Conservation (phyloP, 2,888 invertebrate species). For the Eustalomyia histrio region DNA sequence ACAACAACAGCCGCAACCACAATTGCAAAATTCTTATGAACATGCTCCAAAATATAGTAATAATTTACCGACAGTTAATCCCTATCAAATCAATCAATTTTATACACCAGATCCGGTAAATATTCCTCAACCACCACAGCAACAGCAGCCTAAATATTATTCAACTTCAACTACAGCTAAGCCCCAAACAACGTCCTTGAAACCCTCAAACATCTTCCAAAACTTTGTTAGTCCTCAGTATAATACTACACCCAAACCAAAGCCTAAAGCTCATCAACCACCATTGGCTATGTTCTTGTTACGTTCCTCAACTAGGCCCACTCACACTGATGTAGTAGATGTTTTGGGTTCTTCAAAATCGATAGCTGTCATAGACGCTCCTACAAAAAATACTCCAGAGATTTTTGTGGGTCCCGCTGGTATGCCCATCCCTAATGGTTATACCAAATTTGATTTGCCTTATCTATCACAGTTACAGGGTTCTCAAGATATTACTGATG, state of each 20-base stretch:
- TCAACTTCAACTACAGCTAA: slow-evolving; percentile 74
- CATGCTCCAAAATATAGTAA: slow-evolving; percentile 70
- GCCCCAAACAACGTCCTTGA: slow-evolving; percentile 74
- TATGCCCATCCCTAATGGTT: slow-evolving; percentile 85
- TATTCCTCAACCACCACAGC: slow-evolving; percentile 52
- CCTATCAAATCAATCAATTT: slow-evolving; percentile 80
- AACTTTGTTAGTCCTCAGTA: slow-evolving; percentile 69
- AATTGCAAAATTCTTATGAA: slow-evolving; percentile 70
- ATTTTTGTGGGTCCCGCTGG: slow-evolving; percentile 91
- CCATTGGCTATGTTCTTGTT: slow-evolving; percentile 90
- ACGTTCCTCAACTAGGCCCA: slow-evolving; percentile 79
- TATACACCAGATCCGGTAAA: slow-evolving; percentile 75
- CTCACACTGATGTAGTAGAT: slow-evolving; percentile 85
- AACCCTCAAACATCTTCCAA: slow-evolving; percentile 72
- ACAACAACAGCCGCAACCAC: slow-evolving; percentile 66
- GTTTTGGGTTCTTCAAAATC: slow-evolving; percentile 86
- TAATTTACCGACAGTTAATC: slow-evolving; percentile 78
- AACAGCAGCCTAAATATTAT: slow-evolving; percentile 69
- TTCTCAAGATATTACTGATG: slow-evolving; percentile 84
- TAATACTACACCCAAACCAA: slow-evolving; percentile 81
- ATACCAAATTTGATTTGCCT: slow-evolving; percentile 89
- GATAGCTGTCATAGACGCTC: slow-evolving; percentile 88
- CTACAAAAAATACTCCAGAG: slow-evolving; percentile 85
- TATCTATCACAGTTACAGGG: slow-evolving; percentile 83
- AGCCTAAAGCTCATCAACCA: slow-evolving; percentile 89